Evolutionary conservation across 2,113 vertebrate genomes (phyloP), one percentile per base, ranked within the genome.

Genomic region (Periophthalmodon schlosseri): DNA sequence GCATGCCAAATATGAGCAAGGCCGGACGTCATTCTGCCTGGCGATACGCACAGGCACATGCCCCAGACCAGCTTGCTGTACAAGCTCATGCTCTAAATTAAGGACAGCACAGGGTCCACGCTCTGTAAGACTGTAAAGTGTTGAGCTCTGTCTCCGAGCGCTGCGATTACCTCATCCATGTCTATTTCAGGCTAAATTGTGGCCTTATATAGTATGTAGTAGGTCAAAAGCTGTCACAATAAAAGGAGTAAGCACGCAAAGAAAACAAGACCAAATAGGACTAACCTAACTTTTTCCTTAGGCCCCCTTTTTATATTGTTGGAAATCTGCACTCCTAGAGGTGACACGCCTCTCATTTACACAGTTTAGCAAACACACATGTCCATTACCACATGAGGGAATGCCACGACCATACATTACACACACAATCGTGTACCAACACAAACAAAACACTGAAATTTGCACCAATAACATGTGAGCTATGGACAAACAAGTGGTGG

Each of bases 1-100:
- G 90, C 84, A 90, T 79, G 87, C 72, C 77, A 88, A 92, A 86
- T 75, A 89, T 91, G 78, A 90, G 85, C 76, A 28, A 81, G 76
- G 73, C 9, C 60, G 70, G 84, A 87, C 83, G 78, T 88, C 90
- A 91, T 52, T 75, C 83, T 80, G 86, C 77, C 86, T 72, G 78
- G 65, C 82, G 77, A 88, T 64, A 82, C 81, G 70, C 75, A 69
- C 79, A 80, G 72, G 82, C 85, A 78, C 83, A 75, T 49, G 61
- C 56, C 57, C 60, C 44, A 49, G 52, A 80, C 76, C 73, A 79
- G 83, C 70, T 80, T 56, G 21, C 50, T 78, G 78, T 61, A 70
- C 82, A 83, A 83, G 78, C 75, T 89, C 88, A 90, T 79, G 15
- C 49, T 77, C 79, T 91, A 91, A 83, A 68, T 88, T 80, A 84